Evolutionary conservation across 2,888 invertebrate genomes (phyloP).

Genomic region (Pasiphila rectangulata): DNA sequence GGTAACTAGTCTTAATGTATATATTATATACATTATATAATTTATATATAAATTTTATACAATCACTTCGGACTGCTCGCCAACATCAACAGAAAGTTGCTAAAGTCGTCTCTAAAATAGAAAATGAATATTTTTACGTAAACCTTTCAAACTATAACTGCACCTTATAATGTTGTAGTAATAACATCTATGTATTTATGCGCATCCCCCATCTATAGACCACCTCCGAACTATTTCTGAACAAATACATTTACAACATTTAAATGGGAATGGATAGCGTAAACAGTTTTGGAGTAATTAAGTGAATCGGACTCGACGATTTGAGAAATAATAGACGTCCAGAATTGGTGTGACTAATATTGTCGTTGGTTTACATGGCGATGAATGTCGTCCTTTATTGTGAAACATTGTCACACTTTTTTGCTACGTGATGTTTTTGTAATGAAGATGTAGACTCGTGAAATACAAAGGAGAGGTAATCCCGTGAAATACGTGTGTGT

Average conservation of each 20-base stretch:
- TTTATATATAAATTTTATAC: too few species aligned
- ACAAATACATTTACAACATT: conserved; percentile 48
- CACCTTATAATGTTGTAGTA: conserved; percentile 1
- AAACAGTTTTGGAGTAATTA: conserved; percentile 65
- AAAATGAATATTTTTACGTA: too few species aligned
- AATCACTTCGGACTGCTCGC: too few species aligned
- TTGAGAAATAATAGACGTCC: conserved; percentile 57
- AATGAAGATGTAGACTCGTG: neutral
- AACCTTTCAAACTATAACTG: neutral
- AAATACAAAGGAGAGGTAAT: too few species aligned
- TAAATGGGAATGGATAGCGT: conserved; percentile 53
- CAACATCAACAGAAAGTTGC: too few species aligned
- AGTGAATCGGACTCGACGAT: conserved; percentile 53
- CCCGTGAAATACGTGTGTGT: too few species aligned
- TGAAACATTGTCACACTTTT: conserved; percentile 3
- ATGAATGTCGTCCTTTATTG: conserved; percentile 7
- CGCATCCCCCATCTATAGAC: conserved; percentile 30
- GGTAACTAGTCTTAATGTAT: too few species aligned
- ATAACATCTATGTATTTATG: conserved; percentile 16
- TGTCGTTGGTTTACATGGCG: conserved; percentile 49
- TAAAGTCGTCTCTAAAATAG: too few species aligned
- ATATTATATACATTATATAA: too few species aligned
- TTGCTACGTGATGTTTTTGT: neutral
- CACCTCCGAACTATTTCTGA: conserved; percentile 52
- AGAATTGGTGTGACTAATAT: conserved; percentile 60